These are phyloP conservation scores for Amaurobius ferox DNA, from an alignment of 2,888 invertebrate genomes.

Conservation along the genomic window DNA sequence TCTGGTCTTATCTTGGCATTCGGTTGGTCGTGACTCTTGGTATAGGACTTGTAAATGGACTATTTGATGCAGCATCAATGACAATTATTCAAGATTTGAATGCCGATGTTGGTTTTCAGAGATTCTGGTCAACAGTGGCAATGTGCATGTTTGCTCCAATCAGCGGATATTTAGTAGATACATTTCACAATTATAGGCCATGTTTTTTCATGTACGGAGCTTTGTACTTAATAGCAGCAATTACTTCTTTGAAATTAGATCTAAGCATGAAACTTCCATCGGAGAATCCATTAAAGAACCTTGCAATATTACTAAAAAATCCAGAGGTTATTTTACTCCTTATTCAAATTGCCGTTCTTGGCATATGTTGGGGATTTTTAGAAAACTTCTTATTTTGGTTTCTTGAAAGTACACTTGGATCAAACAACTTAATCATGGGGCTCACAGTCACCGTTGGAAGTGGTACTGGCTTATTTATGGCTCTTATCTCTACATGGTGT, in stretches of 20 bases:
- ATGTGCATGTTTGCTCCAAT: constrained; percentile 59
- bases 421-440: constrained; percentile 86
- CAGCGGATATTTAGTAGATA: constrained; percentile 40
- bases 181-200: constrained; percentile 18
- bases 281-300: constrained; percentile 72
- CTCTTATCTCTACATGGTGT: constrained; percentile 87
- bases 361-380: constrained; percentile 89
- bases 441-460: constrained; percentile 88
- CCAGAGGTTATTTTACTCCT: constrained; percentile 38
- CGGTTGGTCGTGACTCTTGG: constrained; percentile 46
- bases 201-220: constrained; percentile 85
- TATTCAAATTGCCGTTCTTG: constrained; percentile 76
- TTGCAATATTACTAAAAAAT: constrained; percentile 23
- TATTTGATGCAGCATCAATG: constrained; percentile 61
- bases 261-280: constrained; percentile 85
- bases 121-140: constrained; percentile 42
- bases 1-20: constrained; percentile 38
- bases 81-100: constrained; percentile 34
- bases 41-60: constrained; percentile 54
- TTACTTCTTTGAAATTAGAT: constrained; percentile 85
- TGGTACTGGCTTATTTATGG: constrained; percentile 85
- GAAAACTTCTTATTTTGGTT: constrained; percentile 90
- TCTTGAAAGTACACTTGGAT: constrained; percentile 85
- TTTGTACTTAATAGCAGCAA: constrained; percentile 83
- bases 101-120: constrained; percentile 57